phyloP scores from a whole-genome alignment of 1,140 invertebrate genomes.

The Megalonaias nervosa region DNA sequence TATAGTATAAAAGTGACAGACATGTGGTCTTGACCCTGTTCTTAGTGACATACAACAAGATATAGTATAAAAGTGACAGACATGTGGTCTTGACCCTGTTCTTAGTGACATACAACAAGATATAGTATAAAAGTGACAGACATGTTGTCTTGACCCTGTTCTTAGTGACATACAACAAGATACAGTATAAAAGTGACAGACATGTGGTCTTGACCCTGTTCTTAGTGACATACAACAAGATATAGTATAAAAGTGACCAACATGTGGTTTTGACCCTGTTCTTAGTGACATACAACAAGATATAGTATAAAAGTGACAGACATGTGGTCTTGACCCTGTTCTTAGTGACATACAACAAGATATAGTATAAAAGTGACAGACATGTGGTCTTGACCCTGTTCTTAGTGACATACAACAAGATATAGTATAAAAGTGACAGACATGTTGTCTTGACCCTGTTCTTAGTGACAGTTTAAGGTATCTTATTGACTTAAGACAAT shows the following conservation, averaged over 20 bases:
- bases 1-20: no score
- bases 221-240: neutral
- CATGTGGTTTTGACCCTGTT: neutral
- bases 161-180: no score
- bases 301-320: neutral
- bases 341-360: constrained; percentile 2
- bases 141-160: no score
- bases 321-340: neutral
- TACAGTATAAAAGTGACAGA: neutral
- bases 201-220: neutral
- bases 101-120: no score
- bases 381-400: neutral
- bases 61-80: no score
- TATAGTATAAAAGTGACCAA: neutral
- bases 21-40: no score
- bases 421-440: neutral
- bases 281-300: constrained; percentile 2
- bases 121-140: no score
- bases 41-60: no score
- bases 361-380: neutral
- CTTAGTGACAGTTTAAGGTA: neutral
- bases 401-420: constrained; percentile 2
- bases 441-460: neutral
- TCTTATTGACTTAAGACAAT: neutral
- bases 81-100: no score